Percentiles rank a stretch among this genome's conserved stretches.
phyloP scores from a whole-genome alignment of 1,140 invertebrate species.

The Dendroctonus ponderosae region DNA sequence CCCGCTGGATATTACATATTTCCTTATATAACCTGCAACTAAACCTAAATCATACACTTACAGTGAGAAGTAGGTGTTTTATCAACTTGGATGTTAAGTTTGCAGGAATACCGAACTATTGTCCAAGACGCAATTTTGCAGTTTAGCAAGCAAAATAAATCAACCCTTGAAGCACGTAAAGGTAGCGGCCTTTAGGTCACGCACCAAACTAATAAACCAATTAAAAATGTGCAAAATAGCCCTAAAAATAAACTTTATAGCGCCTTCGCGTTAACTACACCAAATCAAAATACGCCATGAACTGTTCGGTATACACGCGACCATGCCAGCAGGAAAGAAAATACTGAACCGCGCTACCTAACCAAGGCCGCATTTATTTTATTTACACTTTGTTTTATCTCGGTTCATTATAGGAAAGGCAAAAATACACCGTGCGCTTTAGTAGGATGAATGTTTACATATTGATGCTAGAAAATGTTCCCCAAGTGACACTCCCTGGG shows the following conservation, averaged over 20 bases:
- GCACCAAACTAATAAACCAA: constrained; percentile 21
- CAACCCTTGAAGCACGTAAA: not conserved
- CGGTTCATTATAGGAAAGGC: constrained; percentile 8
- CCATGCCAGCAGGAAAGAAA: constrained; percentile 17
- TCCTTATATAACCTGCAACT: too few relatives aligned
- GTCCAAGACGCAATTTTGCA: constrained; percentile 2
- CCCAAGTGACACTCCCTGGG: too few relatives aligned
- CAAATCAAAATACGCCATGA: constrained; percentile 11
- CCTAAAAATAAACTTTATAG: constrained; percentile 20
- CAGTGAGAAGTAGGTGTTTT: constrained; percentile 10
- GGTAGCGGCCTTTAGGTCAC: constrained; percentile 3
- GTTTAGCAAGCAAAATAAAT: constrained; percentile 1
- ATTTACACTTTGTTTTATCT: constrained; percentile 26
- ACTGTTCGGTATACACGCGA: constrained; percentile 11
- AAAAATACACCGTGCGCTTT: not conserved
- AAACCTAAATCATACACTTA: not conserved
- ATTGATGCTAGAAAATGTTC: too few relatives aligned
- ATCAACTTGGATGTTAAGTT: too few relatives aligned
- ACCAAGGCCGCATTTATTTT: constrained; percentile 28
- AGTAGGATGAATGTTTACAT: too few relatives aligned
- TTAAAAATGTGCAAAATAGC: constrained; percentile 17
- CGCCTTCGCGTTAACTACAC: constrained; percentile 16
- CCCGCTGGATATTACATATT: not conserved
- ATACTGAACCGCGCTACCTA: constrained; percentile 9
- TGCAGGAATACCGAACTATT: too few relatives aligned